Base-by-base conservation (phyloP, 2,113 vertebrate species). In the Myiopsitta monachus region DNA sequence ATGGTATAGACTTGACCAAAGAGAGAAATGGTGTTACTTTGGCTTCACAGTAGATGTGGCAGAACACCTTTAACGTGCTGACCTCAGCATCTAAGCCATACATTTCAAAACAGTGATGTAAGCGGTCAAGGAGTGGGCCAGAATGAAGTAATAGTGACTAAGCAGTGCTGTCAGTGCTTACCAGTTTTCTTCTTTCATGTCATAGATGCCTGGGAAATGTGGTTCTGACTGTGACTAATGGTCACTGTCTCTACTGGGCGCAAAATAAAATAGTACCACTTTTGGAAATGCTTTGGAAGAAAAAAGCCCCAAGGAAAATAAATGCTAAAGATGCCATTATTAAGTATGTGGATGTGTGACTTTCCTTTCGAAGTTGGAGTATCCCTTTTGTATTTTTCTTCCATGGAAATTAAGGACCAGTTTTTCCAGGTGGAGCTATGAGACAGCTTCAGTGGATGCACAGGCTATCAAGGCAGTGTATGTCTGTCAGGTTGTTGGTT, bases 351-450 rank as follows among this genome's bases (percentile, higher is more conserved):
- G 49, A 62, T 49, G n/a, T 87, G 36, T 8, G 38, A 22, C 10
- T 82, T 70, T 59, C 47, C 33, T 64, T 92, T 61, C n/a, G 47
- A 44, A 72, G 41, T 15, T 24, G 27, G 55, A 81, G 24, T 77
- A 54, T 52, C 55, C 46, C n/a, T 19, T 63, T 46, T 80, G 73
- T 11, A 16, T 88, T 83, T 77, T 55, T 63, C 38, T 70, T 72
- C 36, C 0, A 0, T 62, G 54, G 51, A 75, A 54, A 15, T 78
- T 14, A 41, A 16, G 22, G 49, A 57, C 36, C 27, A 16, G 75
- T 43, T 0, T 0, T 77, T 91, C 26, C 59, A 62, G 33, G 21
- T 41, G 76, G 39, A 83, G 38, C 41, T 63, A 23, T 0, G 5
- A 70, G 31, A 8, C 11, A 23, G 43, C 44, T 87, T 39, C n/a